A percentile compares a stretch with the other conserved stretches of the same genome.
phyloP scores from a whole-genome alignment of 2,113 vertebrate species.

The Peromyscus leucopus region DNA sequence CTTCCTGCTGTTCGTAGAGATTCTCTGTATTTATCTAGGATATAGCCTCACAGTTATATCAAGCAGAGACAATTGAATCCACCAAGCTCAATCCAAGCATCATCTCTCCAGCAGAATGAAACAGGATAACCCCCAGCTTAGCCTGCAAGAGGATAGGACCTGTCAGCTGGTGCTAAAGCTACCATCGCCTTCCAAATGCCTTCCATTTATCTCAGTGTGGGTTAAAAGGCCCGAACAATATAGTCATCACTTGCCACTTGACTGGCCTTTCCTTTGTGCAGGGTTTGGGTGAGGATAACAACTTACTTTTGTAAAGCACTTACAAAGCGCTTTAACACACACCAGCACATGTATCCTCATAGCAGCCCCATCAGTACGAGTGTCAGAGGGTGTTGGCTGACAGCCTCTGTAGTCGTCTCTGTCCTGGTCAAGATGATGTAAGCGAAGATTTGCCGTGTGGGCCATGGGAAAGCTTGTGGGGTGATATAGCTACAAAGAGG shows the following conservation, averaged over 20 bases:
- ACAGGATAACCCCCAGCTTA: slow-evolving; percentile 20
- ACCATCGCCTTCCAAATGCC: neutral
- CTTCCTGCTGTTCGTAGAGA: slow-evolving; percentile 52
- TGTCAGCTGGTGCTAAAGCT: neutral
- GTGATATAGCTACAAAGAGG: neutral
- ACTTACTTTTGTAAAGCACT: slow-evolving; percentile 50
- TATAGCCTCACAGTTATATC: slow-evolving; percentile 24
- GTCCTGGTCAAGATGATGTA: neutral
- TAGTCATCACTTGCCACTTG: slow-evolving; percentile 33
- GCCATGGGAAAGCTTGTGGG: neutral
- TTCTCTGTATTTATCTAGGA: slow-evolving; percentile 35
- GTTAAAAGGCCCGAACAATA: slow-evolving; percentile 41
- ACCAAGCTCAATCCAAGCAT: slow-evolving; percentile 56
- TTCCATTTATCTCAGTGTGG: slow-evolving; percentile 48
- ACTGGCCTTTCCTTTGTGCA: slow-evolving; percentile 37
- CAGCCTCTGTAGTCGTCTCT: neutral
- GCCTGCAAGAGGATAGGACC: slow-evolving; percentile 36
- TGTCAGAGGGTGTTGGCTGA: neutral
- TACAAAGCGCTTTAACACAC: neutral
- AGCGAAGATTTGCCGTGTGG: neutral
- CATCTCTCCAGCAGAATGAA: slow-evolving; percentile 54
- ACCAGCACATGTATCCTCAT: neutral
- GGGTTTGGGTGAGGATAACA: slow-evolving; percentile 13
- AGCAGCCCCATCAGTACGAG: neutral
- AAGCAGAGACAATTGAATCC: slow-evolving; percentile 68